A percentile compares a stretch with the other conserved stretches of the same genome.
Conservation (phyloP, 2,888 invertebrate species). For the Ophion ventricosus region DNA sequence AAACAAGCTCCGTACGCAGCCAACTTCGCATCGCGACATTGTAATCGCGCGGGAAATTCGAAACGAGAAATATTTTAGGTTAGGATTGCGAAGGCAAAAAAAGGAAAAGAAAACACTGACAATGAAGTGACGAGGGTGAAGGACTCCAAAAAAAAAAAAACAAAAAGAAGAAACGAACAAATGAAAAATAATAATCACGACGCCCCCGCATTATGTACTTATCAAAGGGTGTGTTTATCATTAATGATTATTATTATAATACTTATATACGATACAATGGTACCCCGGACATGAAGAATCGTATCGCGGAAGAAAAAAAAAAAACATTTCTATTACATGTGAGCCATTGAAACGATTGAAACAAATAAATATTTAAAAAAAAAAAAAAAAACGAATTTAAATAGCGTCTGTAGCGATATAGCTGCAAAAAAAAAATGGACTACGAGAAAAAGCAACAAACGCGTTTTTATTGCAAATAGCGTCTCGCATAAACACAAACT, state of each 20-base stretch:
- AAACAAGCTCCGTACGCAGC: conserved; percentile 22
- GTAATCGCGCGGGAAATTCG: not conserved
- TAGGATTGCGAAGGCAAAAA: conserved; percentile 4
- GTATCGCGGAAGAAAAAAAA: conserved; percentile 21
- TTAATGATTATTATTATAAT: conserved; percentile 32
- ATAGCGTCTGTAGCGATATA: conserved; percentile 56
- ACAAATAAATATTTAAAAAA: not conserved
- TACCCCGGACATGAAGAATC: conserved; percentile 44
- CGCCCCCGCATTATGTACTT: conserved; percentile 44
- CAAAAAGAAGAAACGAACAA: conserved; percentile 9
- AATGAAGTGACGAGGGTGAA: conserved; percentile 30
- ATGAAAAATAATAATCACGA: conserved; percentile 23
- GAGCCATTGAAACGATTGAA: conserved; percentile 33
- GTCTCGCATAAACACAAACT: conserved; percentile 58
- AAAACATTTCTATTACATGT: conserved; percentile 58
- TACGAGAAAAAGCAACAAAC: conserved; percentile 3
- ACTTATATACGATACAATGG: conserved; percentile 35
- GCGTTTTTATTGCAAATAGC: conserved; percentile 53
- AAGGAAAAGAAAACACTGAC: conserved; percentile 12
- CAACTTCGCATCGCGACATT: conserved; percentile 15
- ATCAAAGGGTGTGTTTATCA: conserved; percentile 42
- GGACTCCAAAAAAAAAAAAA: not conserved
- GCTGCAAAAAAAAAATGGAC: conserved; percentile 42
- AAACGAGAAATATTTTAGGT: conserved; percentile 15
- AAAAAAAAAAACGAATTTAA: conserved; percentile 54